Conservation (phyloP, 2,888 invertebrate species). For the Drosophila diplacantha region DNA sequence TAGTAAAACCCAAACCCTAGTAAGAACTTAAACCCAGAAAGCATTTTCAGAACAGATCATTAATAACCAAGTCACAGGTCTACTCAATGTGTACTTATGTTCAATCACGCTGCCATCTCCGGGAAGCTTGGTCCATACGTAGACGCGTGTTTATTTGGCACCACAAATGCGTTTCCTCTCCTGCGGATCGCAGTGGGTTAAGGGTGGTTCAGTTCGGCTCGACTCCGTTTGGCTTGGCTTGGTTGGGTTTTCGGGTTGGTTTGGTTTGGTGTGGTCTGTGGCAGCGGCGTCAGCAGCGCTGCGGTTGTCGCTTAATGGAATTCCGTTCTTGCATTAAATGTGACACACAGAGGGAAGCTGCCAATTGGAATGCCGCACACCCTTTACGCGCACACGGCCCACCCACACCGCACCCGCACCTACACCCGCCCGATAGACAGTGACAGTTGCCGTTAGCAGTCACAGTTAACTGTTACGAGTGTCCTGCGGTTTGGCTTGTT, state of each 20-base stretch:
- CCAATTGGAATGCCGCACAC: slow-evolving; percentile 47
- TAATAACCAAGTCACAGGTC: background rate
- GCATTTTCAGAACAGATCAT: background rate
- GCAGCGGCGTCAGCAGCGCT: slow-evolving; percentile 54
- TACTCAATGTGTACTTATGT: no score
- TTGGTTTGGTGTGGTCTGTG: slow-evolving; percentile 59
- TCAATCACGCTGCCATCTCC: slow-evolving; percentile 28
- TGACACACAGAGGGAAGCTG: slow-evolving; percentile 68
- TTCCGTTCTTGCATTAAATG: slow-evolving; percentile 72
- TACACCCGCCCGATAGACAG: slow-evolving; percentile 23
- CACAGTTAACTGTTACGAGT: slow-evolving; percentile 45
- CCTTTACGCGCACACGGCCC: slow-evolving; percentile 7
- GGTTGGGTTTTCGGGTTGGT: slow-evolving; percentile 27
- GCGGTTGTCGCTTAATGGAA: slow-evolving; percentile 74
- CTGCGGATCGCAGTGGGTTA: slow-evolving; percentile 35
- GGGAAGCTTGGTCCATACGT: slow-evolving; percentile 4
- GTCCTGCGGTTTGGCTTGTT: slow-evolving; percentile 68
- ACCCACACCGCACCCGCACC: background rate
- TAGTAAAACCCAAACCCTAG: background rate
- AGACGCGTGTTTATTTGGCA: slow-evolving; percentile 66
- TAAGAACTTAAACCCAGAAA: background rate
- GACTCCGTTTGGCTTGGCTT: slow-evolving; percentile 17
- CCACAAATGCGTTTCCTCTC: slow-evolving; percentile 71
- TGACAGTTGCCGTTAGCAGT: slow-evolving; percentile 49
- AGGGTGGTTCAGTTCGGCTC: slow-evolving; percentile 19